Conservation (phyloP, 2,888 invertebrate species). For the Pegoplata infirma region DNA sequence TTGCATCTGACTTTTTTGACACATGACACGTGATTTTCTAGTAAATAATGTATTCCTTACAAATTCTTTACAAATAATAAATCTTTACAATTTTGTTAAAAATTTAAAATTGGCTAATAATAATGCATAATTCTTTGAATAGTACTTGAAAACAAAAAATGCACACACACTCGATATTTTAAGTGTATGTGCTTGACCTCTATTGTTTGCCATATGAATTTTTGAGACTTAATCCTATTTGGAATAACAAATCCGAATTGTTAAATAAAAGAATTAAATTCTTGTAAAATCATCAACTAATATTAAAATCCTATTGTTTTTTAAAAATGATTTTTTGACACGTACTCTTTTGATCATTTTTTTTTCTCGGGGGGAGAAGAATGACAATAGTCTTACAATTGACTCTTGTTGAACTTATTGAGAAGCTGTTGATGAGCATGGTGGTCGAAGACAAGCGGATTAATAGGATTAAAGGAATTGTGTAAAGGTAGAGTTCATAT, state of each 20-base stretch:
- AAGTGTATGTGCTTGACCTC: constrained; percentile 52
- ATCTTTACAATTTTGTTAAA: not conserved
- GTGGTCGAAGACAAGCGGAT: constrained; percentile 60
- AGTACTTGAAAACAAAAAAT: no score
- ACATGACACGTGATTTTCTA: no score
- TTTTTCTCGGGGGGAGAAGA: not conserved
- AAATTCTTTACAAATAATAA: no score
- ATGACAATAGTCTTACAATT: constrained; percentile 43
- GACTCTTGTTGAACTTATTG: constrained; percentile 40
- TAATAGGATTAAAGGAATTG: constrained; percentile 53
- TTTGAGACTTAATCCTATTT: constrained; percentile 55
- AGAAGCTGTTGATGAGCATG: constrained; percentile 34
- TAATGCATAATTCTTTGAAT: not conserved
- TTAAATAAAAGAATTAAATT: constrained; percentile 39
- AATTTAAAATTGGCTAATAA: constrained; percentile 2
- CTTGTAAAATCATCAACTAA: constrained; percentile 49
- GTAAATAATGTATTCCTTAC: no score
- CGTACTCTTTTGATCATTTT: constrained; percentile 33
- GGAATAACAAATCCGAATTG: constrained; percentile 46
- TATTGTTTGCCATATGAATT: constrained; percentile 45
- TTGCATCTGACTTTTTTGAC: no score
- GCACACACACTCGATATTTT: not conserved
- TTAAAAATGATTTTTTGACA: constrained; percentile 50
- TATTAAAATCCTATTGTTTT: constrained; percentile 47
- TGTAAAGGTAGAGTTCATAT: not conserved